A percentile compares a stretch with the other conserved stretches of the same genome.
Conservation (phyloP, 2,797 vertebrate genomes). For the Danio kyathit region DNA sequence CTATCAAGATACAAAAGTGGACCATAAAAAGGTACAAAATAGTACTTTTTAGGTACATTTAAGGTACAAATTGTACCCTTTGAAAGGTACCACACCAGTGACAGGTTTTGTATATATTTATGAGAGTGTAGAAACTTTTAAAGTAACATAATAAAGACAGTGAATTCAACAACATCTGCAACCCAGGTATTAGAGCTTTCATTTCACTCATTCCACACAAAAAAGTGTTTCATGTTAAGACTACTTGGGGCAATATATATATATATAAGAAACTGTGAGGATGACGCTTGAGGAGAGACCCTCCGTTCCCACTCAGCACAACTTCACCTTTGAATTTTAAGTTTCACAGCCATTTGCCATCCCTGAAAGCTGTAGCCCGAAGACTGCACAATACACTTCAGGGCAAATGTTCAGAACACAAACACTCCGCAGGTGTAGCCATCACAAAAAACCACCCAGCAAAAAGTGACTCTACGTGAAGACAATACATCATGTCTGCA, state of each 20-base stretch:
- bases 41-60: no score
- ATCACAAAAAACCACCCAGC: not conserved
- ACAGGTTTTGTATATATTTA: no score
- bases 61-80: no score
- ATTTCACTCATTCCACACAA: no score
- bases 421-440: conserved; percentile 17
- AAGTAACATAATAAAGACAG: no score
- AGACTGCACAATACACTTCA: conserved; percentile 21
- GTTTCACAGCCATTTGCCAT: not conserved
- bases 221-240: not conserved
- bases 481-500: not conserved
- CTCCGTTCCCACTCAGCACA: not conserved
- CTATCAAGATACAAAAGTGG: no score
- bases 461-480: not conserved
- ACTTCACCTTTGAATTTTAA: not conserved
- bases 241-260: not conserved
- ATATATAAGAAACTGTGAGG: not conserved
- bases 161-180: no score
- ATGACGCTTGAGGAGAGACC: not conserved
- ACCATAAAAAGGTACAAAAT: no score
- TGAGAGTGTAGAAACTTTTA: no score
- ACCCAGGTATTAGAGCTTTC: no score
- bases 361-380: conserved; percentile 14
- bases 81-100: no score
- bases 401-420: conserved; percentile 17